phyloP scores from a whole-genome alignment of 2,113 vertebrate genomes.

The Ginglymostoma cirratum region DNA sequence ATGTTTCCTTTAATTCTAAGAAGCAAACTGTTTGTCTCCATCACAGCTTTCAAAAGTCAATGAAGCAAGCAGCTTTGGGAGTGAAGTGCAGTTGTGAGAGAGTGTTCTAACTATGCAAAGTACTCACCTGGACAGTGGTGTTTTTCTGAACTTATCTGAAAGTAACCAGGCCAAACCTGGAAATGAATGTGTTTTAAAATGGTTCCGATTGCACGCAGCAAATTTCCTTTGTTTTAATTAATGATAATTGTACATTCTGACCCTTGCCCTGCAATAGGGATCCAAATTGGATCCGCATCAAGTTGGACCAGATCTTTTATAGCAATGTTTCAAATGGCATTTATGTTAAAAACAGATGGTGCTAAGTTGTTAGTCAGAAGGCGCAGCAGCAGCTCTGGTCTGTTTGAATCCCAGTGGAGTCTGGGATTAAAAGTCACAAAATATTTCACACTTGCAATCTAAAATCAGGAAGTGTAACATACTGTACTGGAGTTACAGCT shows the following conservation, averaged over 20 bases:
- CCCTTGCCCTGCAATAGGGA: neutral
- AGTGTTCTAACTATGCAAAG: neutral
- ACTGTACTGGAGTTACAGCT: neutral
- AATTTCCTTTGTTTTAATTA: neutral
- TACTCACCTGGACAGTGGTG: neutral
- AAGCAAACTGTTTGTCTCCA: neutral
- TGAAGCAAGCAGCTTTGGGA: neutral
- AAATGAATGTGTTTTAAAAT: neutral
- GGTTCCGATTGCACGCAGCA: neutral
- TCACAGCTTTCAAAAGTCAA: too few relatives aligned
- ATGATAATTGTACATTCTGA: neutral
- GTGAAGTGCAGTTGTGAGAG: neutral
- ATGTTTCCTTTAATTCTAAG: neutral
- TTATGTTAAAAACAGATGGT: neutral
- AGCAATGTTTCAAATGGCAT: neutral
- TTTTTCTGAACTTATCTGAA: neutral
- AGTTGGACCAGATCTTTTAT: neutral
- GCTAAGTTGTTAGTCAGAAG: neutral
- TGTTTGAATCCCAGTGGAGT: neutral
- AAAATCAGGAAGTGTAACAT: neutral
- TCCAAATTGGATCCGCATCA: neutral
- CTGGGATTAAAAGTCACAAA: neutral
- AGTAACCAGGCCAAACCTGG: neutral
- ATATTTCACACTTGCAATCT: neutral
- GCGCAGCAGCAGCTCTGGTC: neutral